Evolutionary conservation across 2,113 vertebrate genomes (phyloP).

Genomic region (Stegostoma tigrinum): DNA sequence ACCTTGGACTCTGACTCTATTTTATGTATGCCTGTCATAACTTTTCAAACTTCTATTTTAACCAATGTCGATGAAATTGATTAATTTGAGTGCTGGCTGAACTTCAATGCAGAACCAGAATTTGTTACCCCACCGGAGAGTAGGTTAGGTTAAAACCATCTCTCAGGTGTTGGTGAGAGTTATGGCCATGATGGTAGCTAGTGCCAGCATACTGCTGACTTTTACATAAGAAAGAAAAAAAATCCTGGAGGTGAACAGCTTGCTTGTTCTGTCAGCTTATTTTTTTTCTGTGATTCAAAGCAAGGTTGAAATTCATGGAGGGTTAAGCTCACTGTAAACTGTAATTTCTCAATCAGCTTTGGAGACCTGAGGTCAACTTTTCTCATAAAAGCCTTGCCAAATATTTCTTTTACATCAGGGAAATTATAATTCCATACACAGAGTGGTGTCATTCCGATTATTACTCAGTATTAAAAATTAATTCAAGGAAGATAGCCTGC

Average conservation of each 20-base stretch:
- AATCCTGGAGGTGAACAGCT: background rate
- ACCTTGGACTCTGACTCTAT: too few species aligned
- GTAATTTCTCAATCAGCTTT: constrained; percentile 66
- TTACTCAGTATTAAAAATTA: constrained; percentile 82
- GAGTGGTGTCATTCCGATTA: constrained; percentile 63
- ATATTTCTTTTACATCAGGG: constrained; percentile 67
- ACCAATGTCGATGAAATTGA: background rate
- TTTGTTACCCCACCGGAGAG: background rate
- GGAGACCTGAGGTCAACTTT: constrained; percentile 70
- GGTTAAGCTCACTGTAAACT: constrained; percentile 56
- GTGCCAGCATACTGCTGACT: background rate
- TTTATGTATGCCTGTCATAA: too few species aligned
- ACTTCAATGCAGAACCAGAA: background rate
- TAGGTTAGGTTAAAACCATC: background rate
- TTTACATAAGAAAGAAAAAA: background rate
- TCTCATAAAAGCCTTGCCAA: constrained; percentile 73
- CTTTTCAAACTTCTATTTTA: background rate
- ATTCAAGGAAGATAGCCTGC: constrained; percentile 57
- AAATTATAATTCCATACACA: constrained; percentile 68
- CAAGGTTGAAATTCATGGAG: constrained; percentile 41
- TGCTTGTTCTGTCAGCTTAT: constrained; percentile 32
- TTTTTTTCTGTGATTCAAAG: constrained; percentile 21
- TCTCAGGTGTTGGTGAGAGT: background rate
- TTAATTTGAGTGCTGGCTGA: background rate
- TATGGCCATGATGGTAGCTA: background rate